phyloP scores from a whole-genome alignment of 2,113 vertebrate species.

The Leptocoma aspasia region DNA sequence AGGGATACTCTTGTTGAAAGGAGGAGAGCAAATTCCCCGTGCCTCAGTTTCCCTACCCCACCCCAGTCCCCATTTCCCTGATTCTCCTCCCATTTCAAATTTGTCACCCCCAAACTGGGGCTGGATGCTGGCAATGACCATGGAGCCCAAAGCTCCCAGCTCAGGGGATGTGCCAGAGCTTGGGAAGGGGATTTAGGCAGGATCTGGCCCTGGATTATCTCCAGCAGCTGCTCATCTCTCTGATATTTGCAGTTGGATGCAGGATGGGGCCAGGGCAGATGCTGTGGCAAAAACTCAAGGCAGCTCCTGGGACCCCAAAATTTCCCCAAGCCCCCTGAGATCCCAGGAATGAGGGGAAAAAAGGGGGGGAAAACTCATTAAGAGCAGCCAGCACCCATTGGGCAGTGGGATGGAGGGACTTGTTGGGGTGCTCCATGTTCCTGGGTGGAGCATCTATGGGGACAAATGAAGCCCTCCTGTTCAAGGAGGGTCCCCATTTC shows the following conservation, averaged over 20 bases:
- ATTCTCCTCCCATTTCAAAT: neutral
- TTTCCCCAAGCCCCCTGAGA: rapidly evolving
- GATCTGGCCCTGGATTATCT: neutral
- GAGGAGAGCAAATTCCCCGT: rapidly evolving
- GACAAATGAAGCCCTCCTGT: rapidly evolving
- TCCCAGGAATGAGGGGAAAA: neutral
- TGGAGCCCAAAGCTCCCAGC: neutral
- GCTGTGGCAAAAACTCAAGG: neutral
- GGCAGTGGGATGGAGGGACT: no score
- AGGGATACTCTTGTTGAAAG: neutral
- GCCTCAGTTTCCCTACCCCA: neutral
- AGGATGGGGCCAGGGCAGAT: neutral
- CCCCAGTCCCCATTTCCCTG: rapidly evolving
- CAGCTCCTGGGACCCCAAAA: neutral
- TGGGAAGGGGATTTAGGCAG: neutral
- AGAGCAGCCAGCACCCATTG: no score
- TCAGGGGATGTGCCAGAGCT: neutral
- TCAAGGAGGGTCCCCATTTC: neutral
- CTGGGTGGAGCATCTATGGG: neutral
- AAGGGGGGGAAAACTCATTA: no score
- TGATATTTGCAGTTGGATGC: neutral
- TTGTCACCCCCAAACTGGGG: neutral
- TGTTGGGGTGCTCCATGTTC: neutral
- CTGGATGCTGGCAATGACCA: neutral
- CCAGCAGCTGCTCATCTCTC: neutral